Base-by-base conservation (phyloP, 2,113 vertebrate genomes). In the Cebidichthys violaceus region DNA sequence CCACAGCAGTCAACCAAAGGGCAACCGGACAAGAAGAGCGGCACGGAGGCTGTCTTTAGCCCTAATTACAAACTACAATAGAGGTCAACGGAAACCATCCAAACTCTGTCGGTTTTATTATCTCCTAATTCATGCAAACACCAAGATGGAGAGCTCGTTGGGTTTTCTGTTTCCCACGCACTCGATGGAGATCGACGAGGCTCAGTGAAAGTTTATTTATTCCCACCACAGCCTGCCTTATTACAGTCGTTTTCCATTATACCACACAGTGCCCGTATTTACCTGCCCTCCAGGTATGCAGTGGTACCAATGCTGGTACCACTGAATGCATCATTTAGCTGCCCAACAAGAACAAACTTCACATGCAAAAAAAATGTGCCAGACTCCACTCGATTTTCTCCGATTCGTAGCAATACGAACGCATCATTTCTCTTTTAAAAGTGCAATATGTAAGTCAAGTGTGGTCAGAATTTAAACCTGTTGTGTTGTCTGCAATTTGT, bases 21-120 rank as follows among this genome's bases (percentile, higher is more conserved):
- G 50, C 82, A 90, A 79, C 75, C 88, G 86, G 85, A 92, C 89
- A 69, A 59, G 66, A 22, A 18, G 55, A 61, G 84, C 76, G 9
- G 88, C 88, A 74, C 74, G 52, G 3, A 73, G 82, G 79, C 84
- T 85, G 86, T 85, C 84, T 93, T 91, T 85, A 85, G 84, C 88
- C 81, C 39, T 85, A 90, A 93, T 94, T 92, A 94, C 83, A 93
- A 93, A 90, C 89, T 89, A 80, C 86, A 85, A 81, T 66, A 65
- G 82, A 90, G 69, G 77, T 90, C 75, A 67, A 39, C 74, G 81
- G 73, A 83, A 89, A 86, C 66, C 70, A 62, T 73, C 76, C 82
- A 81, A 75, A 71, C 70, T 31, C 24, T 80, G 75, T 62, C 75
- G 79, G 55, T 71, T 87, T 88, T 82, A 90, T 90, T 80, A 83